Percentiles rank a stretch among this genome's conserved stretches.
These are phyloP conservation scores for Merluccius polli DNA, from an alignment of 2,797 vertebrate species.

Conservation along the genomic window DNA sequence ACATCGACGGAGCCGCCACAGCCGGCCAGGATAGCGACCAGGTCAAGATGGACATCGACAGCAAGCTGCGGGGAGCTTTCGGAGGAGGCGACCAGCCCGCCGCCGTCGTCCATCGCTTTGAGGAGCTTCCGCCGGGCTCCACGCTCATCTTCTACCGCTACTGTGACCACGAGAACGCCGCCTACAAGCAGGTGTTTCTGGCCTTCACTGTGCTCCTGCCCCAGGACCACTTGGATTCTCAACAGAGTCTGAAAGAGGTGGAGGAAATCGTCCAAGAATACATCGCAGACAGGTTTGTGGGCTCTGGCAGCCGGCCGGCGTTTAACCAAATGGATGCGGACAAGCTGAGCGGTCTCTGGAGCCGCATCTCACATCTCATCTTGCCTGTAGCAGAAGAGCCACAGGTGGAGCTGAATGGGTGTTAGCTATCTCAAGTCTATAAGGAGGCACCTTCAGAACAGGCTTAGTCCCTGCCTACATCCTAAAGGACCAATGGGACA, in stretches of 20 bases:
- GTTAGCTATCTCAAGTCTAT: conserved; percentile 29
- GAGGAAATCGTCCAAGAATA: conserved; percentile 85
- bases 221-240: conserved; percentile 57
- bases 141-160: conserved; percentile 96
- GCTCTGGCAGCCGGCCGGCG: conserved; percentile 21
- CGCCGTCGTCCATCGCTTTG: conserved; percentile 83
- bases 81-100: conserved; percentile 65
- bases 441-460: not conserved
- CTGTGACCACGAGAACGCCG: conserved; percentile 87
- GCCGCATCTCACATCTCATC: conserved; percentile 88
- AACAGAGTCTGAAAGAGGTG: conserved; percentile 58
- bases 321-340: conserved; percentile 81
- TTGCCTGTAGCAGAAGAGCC: conserved; percentile 78
- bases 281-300: conserved; percentile 75
- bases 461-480: not conserved
- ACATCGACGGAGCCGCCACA: conserved; percentile 69
- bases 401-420: conserved; percentile 70
- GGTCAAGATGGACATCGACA: conserved; percentile 82
- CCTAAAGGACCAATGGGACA: not conserved
- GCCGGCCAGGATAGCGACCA: conserved; percentile 68
- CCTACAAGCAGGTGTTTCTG: conserved; percentile 83
- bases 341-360: conserved; percentile 90
- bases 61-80: conserved; percentile 75
- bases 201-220: conserved; percentile 86
- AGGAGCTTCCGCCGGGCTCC: conserved; percentile 82